Base-by-base conservation (phyloP, 1,140 invertebrate species). In the Meloidogyne hapla region DNA sequence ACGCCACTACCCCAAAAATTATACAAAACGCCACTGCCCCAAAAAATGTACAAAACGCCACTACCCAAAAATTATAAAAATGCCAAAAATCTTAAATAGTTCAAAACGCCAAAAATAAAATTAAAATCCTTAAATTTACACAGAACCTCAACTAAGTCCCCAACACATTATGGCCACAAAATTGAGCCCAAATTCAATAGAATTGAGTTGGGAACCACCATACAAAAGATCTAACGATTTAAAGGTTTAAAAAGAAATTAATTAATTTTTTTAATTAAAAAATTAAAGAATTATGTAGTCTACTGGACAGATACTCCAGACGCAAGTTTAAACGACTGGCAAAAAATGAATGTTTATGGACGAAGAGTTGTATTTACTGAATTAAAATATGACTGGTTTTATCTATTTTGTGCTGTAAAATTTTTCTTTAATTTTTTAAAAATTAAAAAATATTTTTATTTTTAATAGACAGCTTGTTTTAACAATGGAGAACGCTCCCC, bases 301-400 rank as follows among this genome's bases (percentile, higher is more conserved):
- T 86, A 86, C 33, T 86, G 81, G 65, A 87, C 85, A 13, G 85
- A 86, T 69, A 86, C 86, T 76, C 83, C 85, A 21, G 73, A 74
- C 45, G 79, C 84, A 6, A 45, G 79, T 21, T 70, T 86, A 18
- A 77, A 78, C 13, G 85, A 86, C 42, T 86, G 85, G 85, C 77
- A 86, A 73, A 86, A 86, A 69, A 65, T 87, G 56, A 75, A 78
- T 26, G 85, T 86, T 0, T 81, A 81, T 63, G 85, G 85, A 8
- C 66, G 83, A 42, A 73, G 80, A 66, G 82, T 86, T 2, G 81
- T 85, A 8, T 86, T 86, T 64, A 83, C 85, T 1, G 85, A 87
- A 26, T 77, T 86, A n/a, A 86, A 87, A 64, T 86, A 81, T 70
- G 85, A 86, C 73, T 86, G 85, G 85, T 86, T 86, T 81, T 76